Base-by-base conservation (phyloP, 2,888 invertebrate species). In the Hetaerina titia region DNA sequence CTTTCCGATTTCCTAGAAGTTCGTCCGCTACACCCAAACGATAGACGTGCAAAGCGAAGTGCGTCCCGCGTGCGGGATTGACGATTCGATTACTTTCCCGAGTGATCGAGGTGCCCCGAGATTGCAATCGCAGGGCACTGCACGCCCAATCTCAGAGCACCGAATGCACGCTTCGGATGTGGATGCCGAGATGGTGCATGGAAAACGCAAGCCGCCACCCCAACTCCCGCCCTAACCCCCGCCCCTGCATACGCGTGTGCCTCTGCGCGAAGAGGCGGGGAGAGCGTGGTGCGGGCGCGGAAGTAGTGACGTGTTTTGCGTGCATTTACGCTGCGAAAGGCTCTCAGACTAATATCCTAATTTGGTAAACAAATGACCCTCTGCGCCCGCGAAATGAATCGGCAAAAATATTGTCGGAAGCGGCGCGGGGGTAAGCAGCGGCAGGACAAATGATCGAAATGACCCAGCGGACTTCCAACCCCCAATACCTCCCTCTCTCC, bases 281-380 rank as follows among this genome's bases (percentile, higher is more conserved):
- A 22, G 81, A 81, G 25, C 4, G 81, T 15, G 81, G 13, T 0
- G 31, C 31, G 11, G 5, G 2, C 45, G 45, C 45, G 45, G 45
- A 4, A 2, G 81, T 81, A 13, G 11, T 81, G 9, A 4, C 13
- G 81, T 81, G 81, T 15, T 13, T 25, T 25, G 25, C 74, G 74
- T 81, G 74, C 25, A 81, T 81, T 81, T 25, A 6, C 31, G 11
- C 31, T 31, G 81, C 2, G 81, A 81, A 31, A 31, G 25, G 19
- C 81, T 81, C 81, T 81, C 81, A 81, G 81, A 81, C 81, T 81
- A 81, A 81, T 81, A 81, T 81, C 25, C 81, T 81, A 81, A 81
- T 81, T 81, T 81, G 81, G 81, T 81, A 81, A 81, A 81, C 81
- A 81, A 81, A 81, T 81, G 81, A 81, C 81, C 81, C 31, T 22